Base-by-base conservation (phyloP, 2,113 vertebrate genomes). In the Parus major region DNA sequence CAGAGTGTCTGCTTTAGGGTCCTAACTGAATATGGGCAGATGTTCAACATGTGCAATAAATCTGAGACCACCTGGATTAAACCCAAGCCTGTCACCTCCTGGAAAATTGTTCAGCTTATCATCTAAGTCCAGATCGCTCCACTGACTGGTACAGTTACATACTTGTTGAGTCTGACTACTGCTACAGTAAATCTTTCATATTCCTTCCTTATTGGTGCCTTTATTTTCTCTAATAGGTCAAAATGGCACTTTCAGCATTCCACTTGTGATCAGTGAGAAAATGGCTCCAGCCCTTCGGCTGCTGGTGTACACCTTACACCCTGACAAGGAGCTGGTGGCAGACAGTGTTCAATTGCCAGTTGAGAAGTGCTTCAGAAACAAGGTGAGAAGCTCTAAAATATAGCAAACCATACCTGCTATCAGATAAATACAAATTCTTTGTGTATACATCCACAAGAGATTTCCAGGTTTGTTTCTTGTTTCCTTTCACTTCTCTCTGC, bases 321-420 rank as follows among this genome's bases (percentile, higher is more conserved):
- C 98, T 73, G 98, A 91, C 76, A 97, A 97, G 80, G 97, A 92
- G 14, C 86, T 99, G 82, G 91, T 98, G 13, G 98, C 98, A 49
- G 87, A 98, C 76, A 98, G 82, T 46, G 93, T 89, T n/a, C 88
- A 55, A 21, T 96, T 98, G 53, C 35, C 89, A 41, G 96, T 97
- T 5, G 97, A 98, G 86, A 98, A 98, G 64, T 99, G 98, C 88
- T 98, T 99, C 84, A 87, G 70, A 68, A 95, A 98, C 94, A 97
- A 98, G 98, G 98, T 98, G 76, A 96, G 91, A 70, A 5, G 33
- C 35, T 39, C 18, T 11, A 35, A 47, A 18, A 44, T 11, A 31
- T 1, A 46, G 11, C 3, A 56, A 78, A 15, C 21, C 41, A 41
- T 82, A 46, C 29, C 24, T 41, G 10, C 36, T 71, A 25, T 59